phyloP scores from a whole-genome alignment of 2,888 invertebrate species.

The Boloria euphrosyne region DNA sequence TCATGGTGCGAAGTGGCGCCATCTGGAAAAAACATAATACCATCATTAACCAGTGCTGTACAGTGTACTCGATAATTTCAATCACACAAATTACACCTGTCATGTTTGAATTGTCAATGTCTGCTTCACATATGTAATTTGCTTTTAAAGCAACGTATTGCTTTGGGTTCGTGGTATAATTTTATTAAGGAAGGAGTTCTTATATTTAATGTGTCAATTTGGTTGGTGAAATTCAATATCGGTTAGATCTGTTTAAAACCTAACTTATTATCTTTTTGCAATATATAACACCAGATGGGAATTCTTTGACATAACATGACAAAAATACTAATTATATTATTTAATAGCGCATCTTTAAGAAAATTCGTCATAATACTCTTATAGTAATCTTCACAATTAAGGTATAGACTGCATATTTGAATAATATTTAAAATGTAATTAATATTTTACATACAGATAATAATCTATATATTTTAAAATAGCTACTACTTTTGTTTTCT shows the following conservation, averaged over 20 bases:
- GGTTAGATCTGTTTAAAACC: no score
- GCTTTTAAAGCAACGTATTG: constrained; percentile 7
- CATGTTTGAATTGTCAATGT: constrained; percentile 59
- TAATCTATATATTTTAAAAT: constrained; percentile 10
- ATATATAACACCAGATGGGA: no score
- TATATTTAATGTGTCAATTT: no score
- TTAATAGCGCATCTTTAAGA: no score
- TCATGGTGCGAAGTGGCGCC: constrained; percentile 58
- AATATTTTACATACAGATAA: constrained; percentile 5
- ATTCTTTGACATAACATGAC: no score
- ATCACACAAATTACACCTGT: constrained; percentile 51
- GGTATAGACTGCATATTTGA: constrained; percentile 1
- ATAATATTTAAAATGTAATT: neutral
- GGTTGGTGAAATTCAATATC: no score
- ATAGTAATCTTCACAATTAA: neutral
- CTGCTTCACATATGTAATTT: constrained; percentile 33
- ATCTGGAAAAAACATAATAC: constrained; percentile 57
- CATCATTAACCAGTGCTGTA: constrained; percentile 29
- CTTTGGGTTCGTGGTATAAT: neutral
- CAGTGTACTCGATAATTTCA: constrained; percentile 53
- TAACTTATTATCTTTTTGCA: no score
- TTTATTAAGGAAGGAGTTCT: no score
- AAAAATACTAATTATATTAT: no score
- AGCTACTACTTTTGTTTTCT: constrained; percentile 8
- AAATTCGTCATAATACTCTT: no score